A percentile compares a stretch with the other conserved stretches of the same genome.
Conservation (phyloP, 2,113 vertebrate species). For the Orthonyx spaldingii region DNA sequence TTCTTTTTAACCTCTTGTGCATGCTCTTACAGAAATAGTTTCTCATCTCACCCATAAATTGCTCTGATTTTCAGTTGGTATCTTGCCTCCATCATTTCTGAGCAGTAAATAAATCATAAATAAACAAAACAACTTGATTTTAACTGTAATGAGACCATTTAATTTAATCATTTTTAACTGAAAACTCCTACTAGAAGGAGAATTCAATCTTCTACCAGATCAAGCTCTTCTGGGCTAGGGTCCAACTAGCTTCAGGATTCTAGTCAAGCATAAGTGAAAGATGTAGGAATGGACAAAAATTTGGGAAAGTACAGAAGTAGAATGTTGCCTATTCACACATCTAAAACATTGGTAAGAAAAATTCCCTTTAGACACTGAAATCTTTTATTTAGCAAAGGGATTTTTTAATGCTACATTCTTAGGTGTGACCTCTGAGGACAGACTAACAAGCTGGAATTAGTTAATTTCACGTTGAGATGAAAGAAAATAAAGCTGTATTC, state of each 20-base stretch:
- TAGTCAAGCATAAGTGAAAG: neutral
- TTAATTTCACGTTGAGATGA: neutral
- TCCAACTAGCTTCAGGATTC: neutral
- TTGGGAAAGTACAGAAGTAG: neutral
- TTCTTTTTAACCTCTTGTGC: neutral
- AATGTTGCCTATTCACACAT: neutral
- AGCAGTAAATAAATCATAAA: neutral
- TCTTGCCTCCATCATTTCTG: neutral
- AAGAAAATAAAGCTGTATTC: neutral
- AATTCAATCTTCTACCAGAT: neutral
- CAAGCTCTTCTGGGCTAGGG: neutral
- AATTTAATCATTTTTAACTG: neutral
- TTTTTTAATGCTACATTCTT: neutral
- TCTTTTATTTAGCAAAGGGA: neutral
- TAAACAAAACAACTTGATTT: neutral
- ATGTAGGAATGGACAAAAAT: neutral
- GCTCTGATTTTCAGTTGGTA: neutral
- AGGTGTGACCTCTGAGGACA: neutral
- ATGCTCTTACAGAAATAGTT: neutral
- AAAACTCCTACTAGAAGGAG: neutral
- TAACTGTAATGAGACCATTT: neutral
- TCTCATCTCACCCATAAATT: neutral
- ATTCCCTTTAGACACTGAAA: neutral
- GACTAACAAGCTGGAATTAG: neutral
- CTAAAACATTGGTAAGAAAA: neutral